phyloP scores from a whole-genome alignment of 2,797 vertebrate species.

The Petrocephalus schoutedeni region DNA sequence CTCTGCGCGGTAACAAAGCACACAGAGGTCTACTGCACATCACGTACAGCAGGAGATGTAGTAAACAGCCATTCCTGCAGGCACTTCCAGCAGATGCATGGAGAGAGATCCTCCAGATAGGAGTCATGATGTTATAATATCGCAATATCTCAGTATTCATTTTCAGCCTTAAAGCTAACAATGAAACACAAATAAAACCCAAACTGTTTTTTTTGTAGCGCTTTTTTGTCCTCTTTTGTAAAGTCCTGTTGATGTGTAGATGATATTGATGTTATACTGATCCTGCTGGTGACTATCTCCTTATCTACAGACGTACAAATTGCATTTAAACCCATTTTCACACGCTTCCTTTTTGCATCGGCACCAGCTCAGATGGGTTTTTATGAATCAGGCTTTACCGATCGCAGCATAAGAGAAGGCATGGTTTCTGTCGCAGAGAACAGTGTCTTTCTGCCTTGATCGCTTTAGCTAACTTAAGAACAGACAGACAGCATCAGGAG shows the following conservation, averaged over 20 bases:
- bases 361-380: neutral
- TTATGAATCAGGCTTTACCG: neutral
- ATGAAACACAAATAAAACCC: neutral
- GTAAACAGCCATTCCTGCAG: neutral
- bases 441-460: too few relatives aligned
- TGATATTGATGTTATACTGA: neutral
- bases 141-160: neutral
- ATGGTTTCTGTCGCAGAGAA: neutral
- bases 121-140: neutral
- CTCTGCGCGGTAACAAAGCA: neutral
- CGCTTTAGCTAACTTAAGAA: neutral
- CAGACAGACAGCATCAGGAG: neutral
- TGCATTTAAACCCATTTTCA: conserved; percentile 1
- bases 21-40: neutral
- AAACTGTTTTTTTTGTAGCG: neutral
- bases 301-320: neutral
- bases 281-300: neutral
- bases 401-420: neutral
- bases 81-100: neutral
- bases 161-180: neutral
- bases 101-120: neutral
- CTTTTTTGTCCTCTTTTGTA: neutral
- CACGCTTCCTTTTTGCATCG: neutral
- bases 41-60: neutral
- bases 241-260: neutral